Base-by-base conservation (phyloP, 1,140 invertebrate species). In the Drosophila ercepeae region DNA sequence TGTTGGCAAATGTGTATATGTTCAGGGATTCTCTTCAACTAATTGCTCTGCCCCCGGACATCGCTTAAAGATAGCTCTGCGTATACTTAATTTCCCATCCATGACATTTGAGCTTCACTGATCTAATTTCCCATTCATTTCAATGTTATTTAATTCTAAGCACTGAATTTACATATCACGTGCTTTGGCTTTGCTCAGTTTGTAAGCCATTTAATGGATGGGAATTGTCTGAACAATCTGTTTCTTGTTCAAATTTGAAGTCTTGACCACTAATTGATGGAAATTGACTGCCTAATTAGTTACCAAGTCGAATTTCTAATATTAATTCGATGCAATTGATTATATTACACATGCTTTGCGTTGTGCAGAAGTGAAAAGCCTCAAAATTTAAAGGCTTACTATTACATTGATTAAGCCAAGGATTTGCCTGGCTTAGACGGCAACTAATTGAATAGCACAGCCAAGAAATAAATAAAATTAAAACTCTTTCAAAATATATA, bases 41-140 rank as follows among this genome's bases (percentile, higher is more conserved):
- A 71, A 71, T 48, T 70, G 41, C 29, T 32, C 11, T 32, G 29
- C 29, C 29, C 29, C 29, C 9, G 29, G 29, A 32, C 29, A 32
- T 32, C 29, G 11, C 29, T 32, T 32, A 32, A 32, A 32, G 29
- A 32, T 32, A 32, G 29, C 29, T 32, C 29, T 32, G 29, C 29
- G 29, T 32, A n/a, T 32, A 32, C 29, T 32, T 32, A 32, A 32
- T 32, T 32, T 32, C 1, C 29, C 29, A 32, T 32, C 29, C 29
- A 32, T 32, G 29, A 32, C 29, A 32, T 32, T 32, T 32, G 9
- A 11, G 29, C 29, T 32, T 3, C 29, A 32, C 29, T 32, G 29
- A 32, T 32, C 29, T 32, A 32, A 32, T 32, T n/a, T 32, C 29
- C 29, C 29, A 32, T 32, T 32, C 3, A 32, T 32, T 32, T 32